Evolutionary conservation across 2,888 invertebrate genomes (phyloP).

Genomic region (Eilema sororculum): DNA sequence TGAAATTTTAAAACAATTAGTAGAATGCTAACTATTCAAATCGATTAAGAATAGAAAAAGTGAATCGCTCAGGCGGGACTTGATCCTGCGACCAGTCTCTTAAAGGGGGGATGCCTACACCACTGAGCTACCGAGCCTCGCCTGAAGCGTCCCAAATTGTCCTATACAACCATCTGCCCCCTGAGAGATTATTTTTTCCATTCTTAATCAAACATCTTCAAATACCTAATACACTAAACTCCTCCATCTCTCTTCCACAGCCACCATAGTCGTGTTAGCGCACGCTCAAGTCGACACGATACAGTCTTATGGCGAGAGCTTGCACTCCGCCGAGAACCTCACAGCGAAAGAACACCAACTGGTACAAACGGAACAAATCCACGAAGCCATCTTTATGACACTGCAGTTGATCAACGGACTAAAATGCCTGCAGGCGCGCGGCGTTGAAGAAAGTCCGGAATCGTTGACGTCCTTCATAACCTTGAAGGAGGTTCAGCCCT

Average conservation of each 20-base stretch:
- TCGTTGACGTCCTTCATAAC: conserved; percentile 91
- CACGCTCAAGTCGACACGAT: conserved; percentile 92
- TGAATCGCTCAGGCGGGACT: too few relatives aligned
- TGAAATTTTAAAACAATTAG: too few relatives aligned
- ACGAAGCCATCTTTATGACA: conserved; percentile 92
- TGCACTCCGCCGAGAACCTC: conserved; percentile 86
- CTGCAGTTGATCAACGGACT: conserved; percentile 93
- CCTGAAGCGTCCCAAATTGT: too few relatives aligned
- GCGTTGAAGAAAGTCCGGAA: conserved; percentile 92
- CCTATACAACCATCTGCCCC: too few relatives aligned
- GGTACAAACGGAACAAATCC: conserved; percentile 83
- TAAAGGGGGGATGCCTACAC: too few relatives aligned
- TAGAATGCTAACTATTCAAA: too few relatives aligned
- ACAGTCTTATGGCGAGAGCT: conserved; percentile 89
- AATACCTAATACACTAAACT: neutral
- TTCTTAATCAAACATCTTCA: too few relatives aligned
- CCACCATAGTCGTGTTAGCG: conserved; percentile 92
- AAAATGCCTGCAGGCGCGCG: conserved; percentile 93
- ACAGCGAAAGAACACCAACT: conserved; percentile 76
- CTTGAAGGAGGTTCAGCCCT: conserved; percentile 85
- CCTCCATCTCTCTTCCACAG: conserved; percentile 75
- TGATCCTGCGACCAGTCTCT: too few relatives aligned
- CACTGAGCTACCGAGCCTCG: too few relatives aligned
- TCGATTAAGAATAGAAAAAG: too few relatives aligned
- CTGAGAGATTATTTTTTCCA: too few relatives aligned